Evolutionary conservation across 35 echinoderm and acorn worm genomes (phyloP).

Genomic region (Strongylocentrotus purpuratus): DNA sequence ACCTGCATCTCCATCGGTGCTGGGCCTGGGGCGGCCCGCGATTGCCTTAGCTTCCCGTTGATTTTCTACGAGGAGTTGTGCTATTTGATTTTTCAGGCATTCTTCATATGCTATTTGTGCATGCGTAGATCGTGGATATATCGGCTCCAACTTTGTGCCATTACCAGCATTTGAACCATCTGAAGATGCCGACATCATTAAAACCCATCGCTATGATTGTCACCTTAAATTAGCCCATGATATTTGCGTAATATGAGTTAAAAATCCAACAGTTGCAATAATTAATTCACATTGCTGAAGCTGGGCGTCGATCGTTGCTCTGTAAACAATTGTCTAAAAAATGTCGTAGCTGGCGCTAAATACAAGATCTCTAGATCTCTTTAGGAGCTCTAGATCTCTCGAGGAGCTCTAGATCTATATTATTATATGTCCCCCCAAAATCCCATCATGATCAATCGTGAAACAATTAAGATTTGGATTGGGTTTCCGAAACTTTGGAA

Average conservation of each 20-base stretch:
- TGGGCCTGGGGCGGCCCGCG: not conserved
- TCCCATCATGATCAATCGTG: too few species aligned
- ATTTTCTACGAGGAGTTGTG: conserved; percentile 1
- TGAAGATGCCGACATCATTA: conserved; percentile 5
- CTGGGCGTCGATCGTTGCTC: conserved; percentile 21
- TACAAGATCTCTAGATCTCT: not conserved
- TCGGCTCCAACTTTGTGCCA: conserved; percentile 23
- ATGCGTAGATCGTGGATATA: conserved; percentile 23
- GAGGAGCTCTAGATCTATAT: too few species aligned
- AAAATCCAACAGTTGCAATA: not conserved
- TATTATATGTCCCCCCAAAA: too few species aligned
- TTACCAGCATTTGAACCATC: not conserved
- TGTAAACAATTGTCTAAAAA: not conserved
- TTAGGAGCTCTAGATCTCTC: too few species aligned
- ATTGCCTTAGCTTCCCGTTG: not conserved
- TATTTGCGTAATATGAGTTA: not conserved
- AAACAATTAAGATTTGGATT: too few species aligned
- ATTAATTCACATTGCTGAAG: too few species aligned
- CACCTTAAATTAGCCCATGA: not conserved
- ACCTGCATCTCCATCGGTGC: not conserved
- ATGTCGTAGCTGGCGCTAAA: conserved; percentile 37
- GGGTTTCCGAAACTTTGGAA: too few species aligned
- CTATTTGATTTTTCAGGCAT: not conserved
- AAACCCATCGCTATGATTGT: not conserved
- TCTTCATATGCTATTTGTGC: conserved; percentile 32